Evolutionary conservation across 2,113 vertebrate species (phyloP).

Genomic region (Tympanuchus pallidicinctus): DNA sequence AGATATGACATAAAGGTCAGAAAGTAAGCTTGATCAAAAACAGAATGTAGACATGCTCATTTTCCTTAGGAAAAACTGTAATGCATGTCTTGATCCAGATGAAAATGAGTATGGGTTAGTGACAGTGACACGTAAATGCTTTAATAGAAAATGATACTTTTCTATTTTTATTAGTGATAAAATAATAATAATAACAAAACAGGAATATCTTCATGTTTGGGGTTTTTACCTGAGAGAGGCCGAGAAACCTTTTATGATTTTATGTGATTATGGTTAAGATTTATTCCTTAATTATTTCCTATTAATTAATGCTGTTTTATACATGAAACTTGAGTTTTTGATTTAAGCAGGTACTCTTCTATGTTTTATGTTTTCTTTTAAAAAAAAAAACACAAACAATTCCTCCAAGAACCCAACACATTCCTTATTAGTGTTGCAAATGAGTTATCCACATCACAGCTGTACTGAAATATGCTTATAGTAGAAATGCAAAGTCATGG

Average conservation of each 20-base stretch:
- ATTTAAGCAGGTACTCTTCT: neutral
- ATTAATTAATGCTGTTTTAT: neutral
- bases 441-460: neutral
- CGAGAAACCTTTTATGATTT: neutral
- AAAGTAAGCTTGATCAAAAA: neutral
- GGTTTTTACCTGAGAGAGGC: neutral
- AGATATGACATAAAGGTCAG: neutral
- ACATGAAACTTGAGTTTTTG: neutral
- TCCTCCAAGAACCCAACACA: fast-evolving
- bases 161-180: neutral
- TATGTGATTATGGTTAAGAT: neutral
- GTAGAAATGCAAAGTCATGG: too few relatives aligned
- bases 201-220: neutral
- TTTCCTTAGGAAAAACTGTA: neutral
- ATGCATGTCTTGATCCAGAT: neutral
- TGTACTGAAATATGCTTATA: neutral
- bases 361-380: neutral
- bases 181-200: neutral
- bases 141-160: neutral
- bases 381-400: neutral
- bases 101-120: neutral
- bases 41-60: neutral
- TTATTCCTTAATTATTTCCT: neutral
- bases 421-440: neutral
- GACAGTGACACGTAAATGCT: neutral